A percentile compares a stretch with the other conserved stretches of the same genome.
phyloP scores from a whole-genome alignment of 1,140 invertebrate species.

The Drosophila auraria region DNA sequence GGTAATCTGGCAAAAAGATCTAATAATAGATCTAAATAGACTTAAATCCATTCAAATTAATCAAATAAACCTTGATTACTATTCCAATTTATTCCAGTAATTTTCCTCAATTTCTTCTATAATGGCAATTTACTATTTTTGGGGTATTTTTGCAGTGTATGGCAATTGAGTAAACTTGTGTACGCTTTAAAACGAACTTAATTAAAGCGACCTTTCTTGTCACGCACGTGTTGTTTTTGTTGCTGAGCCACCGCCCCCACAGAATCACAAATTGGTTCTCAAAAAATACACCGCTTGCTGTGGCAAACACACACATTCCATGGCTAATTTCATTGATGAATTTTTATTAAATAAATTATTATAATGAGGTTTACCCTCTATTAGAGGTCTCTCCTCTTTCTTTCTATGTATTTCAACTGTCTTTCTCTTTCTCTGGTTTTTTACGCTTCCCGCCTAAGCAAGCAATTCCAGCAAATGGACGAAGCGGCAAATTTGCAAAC shows the following conservation, averaged over 20 bases:
- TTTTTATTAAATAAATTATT: slow-evolving; percentile 82
- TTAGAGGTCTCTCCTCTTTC: slow-evolving; percentile 19
- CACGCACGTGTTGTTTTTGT: slow-evolving; percentile 52
- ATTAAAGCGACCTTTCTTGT: slow-evolving; percentile 75
- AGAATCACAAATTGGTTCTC: not conserved
- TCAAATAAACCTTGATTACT: not conserved
- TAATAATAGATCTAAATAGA: not conserved
- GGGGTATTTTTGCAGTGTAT: slow-evolving; percentile 30
- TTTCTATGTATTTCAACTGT: slow-evolving; percentile 2
- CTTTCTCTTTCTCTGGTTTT: slow-evolving; percentile 7
- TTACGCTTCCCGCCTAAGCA: slow-evolving; percentile 30
- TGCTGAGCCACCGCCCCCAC: slow-evolving; percentile 16
- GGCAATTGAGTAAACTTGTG: slow-evolving; percentile 56
- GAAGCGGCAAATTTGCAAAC: slow-evolving; percentile 36
- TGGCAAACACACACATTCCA: slow-evolving; percentile 45
- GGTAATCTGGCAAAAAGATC: too few relatives aligned
- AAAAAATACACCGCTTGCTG: not conserved
- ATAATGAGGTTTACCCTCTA: slow-evolving; percentile 61
- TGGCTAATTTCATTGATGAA: slow-evolving; percentile 79
- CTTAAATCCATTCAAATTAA: not conserved
- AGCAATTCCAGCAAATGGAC: slow-evolving; percentile 48
- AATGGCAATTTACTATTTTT: not conserved
- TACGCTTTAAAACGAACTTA: slow-evolving; percentile 66
- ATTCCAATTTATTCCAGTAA: not conserved
- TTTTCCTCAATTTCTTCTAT: slow-evolving; percentile 8